These are phyloP conservation scores for Sinella curviseta DNA, from an alignment of 1,140 invertebrate genomes.

Conservation along the genomic window DNA sequence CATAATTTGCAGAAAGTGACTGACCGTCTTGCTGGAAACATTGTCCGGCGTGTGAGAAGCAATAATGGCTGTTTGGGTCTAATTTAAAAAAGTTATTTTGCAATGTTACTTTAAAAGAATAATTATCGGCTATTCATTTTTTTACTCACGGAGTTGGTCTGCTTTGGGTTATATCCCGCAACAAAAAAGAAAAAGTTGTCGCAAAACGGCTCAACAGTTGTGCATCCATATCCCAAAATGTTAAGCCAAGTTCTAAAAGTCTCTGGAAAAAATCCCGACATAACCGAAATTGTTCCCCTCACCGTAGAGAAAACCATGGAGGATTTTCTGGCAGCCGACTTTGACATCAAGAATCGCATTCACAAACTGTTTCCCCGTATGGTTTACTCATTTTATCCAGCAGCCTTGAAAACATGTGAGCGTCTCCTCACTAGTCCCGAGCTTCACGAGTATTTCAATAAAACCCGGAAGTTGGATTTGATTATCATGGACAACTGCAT, in stretches of 20 bases:
- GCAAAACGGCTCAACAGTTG: background rate
- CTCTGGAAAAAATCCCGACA: background rate
- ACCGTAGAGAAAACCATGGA: background rate
- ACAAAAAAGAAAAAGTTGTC: constrained; percentile 6
- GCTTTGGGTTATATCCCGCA: background rate
- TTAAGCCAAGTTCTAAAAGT: background rate
- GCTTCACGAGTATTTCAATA: constrained; percentile 12
- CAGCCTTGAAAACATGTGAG: background rate
- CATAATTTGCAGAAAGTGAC: constrained; percentile 1
- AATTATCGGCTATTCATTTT: background rate
- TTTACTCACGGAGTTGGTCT: background rate
- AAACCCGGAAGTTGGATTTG: constrained; percentile 48
- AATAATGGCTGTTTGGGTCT: background rate
- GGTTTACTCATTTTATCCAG: background rate
- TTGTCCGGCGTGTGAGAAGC: background rate
- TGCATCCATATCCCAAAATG: background rate
- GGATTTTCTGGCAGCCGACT: background rate
- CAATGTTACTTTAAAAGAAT: background rate
- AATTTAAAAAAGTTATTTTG: background rate
- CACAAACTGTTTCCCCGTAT: background rate
- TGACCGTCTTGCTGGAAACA: constrained; percentile 7
- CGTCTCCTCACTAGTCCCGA: background rate
- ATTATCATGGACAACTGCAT: constrained; percentile 51
- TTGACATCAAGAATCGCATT: background rate
- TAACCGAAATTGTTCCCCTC: constrained; percentile 16